These are phyloP conservation scores for Clarias batrachus DNA, from an alignment of 2,113 vertebrate genomes.

Conservation along the genomic window DNA sequence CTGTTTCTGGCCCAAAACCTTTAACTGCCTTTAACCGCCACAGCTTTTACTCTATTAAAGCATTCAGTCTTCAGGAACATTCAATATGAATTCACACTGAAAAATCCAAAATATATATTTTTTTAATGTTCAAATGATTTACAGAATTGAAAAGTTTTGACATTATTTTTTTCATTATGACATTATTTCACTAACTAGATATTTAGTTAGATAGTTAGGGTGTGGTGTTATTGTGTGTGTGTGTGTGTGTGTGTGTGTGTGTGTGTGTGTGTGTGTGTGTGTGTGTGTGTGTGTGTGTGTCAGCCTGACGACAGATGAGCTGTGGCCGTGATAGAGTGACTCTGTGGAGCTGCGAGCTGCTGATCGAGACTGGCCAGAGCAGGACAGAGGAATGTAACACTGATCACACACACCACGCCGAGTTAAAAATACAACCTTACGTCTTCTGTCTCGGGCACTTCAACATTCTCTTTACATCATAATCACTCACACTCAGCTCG, in stretches of 20 bases:
- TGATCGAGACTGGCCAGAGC: conserved; percentile 15
- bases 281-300: conserved; percentile 50
- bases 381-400: conserved; percentile 3
- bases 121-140: neutral
- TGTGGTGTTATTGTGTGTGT: conserved; percentile 18
- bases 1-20: conserved; percentile 23
- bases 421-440: conserved; percentile 27
- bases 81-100: neutral
- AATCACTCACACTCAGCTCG: neutral
- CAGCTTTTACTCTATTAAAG: conserved; percentile 20
- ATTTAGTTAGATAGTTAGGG: conserved; percentile 29
- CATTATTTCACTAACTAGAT: conserved; percentile 1
- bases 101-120: neutral
- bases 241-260: conserved; percentile 36
- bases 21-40: neutral
- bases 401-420: neutral
- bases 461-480: neutral
- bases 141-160: neutral
- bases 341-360: conserved; percentile 53
- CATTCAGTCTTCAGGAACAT: neutral
- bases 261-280: conserved; percentile 27
- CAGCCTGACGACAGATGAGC: conserved; percentile 70
- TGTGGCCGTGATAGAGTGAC: conserved; percentile 71
- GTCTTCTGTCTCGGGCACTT: neutral
- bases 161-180: neutral